Conservation (phyloP, 2,113 vertebrate genomes). For the Ceratotherium simum region DNA sequence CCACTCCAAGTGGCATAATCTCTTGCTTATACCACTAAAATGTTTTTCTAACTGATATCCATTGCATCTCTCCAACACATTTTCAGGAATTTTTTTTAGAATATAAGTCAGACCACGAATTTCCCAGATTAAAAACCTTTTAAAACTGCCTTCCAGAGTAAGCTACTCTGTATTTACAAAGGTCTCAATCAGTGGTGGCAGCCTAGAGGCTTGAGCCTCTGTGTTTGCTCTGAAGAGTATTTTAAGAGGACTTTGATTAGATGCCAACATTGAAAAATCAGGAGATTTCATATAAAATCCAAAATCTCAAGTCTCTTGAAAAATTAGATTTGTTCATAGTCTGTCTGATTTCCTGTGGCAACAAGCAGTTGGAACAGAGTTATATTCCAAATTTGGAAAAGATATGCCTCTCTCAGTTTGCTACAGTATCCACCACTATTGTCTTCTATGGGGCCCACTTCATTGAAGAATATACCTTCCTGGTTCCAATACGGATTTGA, state of each 20-base stretch:
- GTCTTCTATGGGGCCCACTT: background rate
- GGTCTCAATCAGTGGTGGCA: background rate
- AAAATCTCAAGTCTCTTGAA: background rate
- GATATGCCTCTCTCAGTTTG: background rate
- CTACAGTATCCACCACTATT: background rate
- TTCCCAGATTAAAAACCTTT: background rate
- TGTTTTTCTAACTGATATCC: background rate
- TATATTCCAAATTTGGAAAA: background rate
- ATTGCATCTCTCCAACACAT: background rate
- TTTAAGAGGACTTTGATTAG: conserved; percentile 34
- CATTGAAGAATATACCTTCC: background rate
- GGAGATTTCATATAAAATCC: background rate
- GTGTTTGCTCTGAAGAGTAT: background rate
- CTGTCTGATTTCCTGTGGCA: background rate
- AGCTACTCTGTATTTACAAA: background rate
- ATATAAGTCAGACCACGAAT: background rate
- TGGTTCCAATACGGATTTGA: background rate
- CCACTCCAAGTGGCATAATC: background rate
- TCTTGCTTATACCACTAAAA: background rate
- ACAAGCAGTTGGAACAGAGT: background rate
- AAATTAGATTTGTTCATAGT: background rate
- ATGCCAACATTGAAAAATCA: background rate
- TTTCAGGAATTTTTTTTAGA: conserved; percentile 23
- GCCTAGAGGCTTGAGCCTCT: background rate
- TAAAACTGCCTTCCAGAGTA: background rate